These are phyloP conservation scores for Rhynchophorus ferrugineus DNA, from an alignment of 1,140 invertebrate species.

Conservation along the genomic window DNA sequence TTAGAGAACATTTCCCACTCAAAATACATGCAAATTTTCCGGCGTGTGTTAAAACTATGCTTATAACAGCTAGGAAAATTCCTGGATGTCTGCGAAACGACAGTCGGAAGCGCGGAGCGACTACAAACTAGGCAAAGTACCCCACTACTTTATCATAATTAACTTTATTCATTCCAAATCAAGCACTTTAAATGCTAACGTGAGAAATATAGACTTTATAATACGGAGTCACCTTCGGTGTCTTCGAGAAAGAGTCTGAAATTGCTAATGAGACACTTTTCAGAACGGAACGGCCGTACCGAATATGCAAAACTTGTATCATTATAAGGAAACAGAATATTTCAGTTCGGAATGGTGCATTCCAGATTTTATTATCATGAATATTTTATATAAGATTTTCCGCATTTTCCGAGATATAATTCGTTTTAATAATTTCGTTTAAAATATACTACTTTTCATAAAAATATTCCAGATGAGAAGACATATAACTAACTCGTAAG, in stretches of 20 bases:
- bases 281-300: slow-evolving; percentile 38
- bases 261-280: slow-evolving; percentile 49
- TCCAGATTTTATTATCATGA: too few species aligned
- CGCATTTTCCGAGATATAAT: too few species aligned
- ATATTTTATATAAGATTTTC: too few species aligned
- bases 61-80: not conserved
- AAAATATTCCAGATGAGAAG: too few species aligned
- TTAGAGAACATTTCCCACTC: too few species aligned
- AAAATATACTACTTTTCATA: too few species aligned
- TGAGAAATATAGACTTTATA: slow-evolving; percentile 1
- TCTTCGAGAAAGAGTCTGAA: slow-evolving; percentile 18
- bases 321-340: too few species aligned
- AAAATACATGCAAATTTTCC: not conserved
- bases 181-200: slow-evolving; percentile 6
- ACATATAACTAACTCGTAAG: too few species aligned
- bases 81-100: not conserved
- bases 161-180: slow-evolving; percentile 4
- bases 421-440: too few species aligned
- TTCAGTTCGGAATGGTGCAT: too few species aligned
- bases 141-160: not conserved
- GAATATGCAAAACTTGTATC: not conserved
- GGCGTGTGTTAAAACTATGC: not conserved
- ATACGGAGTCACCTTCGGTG: not conserved
- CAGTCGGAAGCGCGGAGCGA: not conserved
- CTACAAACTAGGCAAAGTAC: not conserved